phyloP scores from a whole-genome alignment of 2,888 invertebrate genomes.

The Pyrgus malvae region DNA sequence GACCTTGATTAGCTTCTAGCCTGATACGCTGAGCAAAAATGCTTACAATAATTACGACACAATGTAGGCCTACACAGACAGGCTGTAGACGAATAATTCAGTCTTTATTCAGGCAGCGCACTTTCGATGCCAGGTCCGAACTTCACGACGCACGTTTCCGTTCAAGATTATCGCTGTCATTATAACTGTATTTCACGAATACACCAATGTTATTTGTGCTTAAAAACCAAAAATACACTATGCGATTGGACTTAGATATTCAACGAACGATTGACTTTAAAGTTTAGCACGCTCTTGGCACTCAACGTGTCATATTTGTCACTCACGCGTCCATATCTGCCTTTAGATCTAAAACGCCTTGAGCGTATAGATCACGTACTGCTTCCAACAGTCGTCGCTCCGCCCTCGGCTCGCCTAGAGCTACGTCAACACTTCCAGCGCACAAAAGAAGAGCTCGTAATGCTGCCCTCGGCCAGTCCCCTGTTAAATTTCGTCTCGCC shows the following conservation, averaged over 20 bases:
- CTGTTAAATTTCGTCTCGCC: constrained; percentile 75
- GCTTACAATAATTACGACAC: constrained; percentile 44
- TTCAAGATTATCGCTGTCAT: constrained; percentile 50
- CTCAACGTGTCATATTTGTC: constrained; percentile 36
- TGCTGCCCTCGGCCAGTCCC: constrained; percentile 86
- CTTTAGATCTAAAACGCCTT: constrained; percentile 84
- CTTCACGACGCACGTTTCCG: constrained; percentile 41
- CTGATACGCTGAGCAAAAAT: constrained; percentile 68
- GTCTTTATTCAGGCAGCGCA: constrained; percentile 74
- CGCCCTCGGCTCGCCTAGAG: constrained; percentile 88
- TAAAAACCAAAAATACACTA: constrained; percentile 47
- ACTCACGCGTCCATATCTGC: constrained; percentile 64
- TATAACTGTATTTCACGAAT: constrained; percentile 46
- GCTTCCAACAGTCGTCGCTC: constrained; percentile 89
- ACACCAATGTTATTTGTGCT: constrained; percentile 54
- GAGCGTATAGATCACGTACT: constrained; percentile 86
- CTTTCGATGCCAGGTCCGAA: constrained; percentile 28
- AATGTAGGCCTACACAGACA: constrained; percentile 43
- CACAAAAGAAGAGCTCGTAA: constrained; percentile 88
- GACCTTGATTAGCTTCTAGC: constrained; percentile 69
- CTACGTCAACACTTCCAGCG: constrained; percentile 91
- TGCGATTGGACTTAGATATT: constrained; percentile 45
- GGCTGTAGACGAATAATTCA: constrained; percentile 69
- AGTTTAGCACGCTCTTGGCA: constrained; percentile 52
- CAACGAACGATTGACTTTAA: constrained; percentile 32